Conservation (phyloP, 1,140 invertebrate species). For the Dreissena rostriformis region DNA sequence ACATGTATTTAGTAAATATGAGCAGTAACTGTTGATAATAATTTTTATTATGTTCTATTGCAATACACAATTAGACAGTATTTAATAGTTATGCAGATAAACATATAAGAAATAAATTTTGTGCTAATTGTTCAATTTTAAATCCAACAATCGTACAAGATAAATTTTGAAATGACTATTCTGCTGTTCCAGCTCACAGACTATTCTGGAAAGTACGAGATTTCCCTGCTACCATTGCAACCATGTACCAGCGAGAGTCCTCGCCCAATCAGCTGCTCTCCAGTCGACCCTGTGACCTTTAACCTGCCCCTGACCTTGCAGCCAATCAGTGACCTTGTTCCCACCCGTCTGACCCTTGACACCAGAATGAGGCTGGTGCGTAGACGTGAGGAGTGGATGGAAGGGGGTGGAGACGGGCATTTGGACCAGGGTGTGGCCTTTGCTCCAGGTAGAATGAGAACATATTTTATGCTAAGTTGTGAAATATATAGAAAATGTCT, state of each 20-base stretch:
- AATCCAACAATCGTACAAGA: neutral
- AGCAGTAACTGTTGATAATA: too few species aligned
- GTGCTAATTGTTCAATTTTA: neutral
- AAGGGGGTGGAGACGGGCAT: conserved; percentile 68
- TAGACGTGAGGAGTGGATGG: conserved; percentile 78
- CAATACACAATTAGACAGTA: too few species aligned
- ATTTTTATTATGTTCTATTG: too few species aligned
- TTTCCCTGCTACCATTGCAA: conserved; percentile 79
- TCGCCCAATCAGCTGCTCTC: conserved; percentile 75
- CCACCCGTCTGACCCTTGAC: conserved; percentile 77
- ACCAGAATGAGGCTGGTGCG: conserved; percentile 78
- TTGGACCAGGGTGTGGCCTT: conserved; percentile 74
- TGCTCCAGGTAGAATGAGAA: conserved; percentile 67
- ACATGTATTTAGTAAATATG: too few species aligned
- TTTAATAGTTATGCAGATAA: neutral
- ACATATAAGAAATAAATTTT: neutral
- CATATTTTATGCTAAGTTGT: too few species aligned
- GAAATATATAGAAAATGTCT: too few species aligned
- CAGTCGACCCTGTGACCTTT: conserved; percentile 77
- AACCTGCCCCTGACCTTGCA: conserved; percentile 80
- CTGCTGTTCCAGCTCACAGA: conserved; percentile 74
- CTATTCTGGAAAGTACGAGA: conserved; percentile 80
- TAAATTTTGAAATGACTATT: neutral
- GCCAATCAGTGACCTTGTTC: conserved; percentile 80
- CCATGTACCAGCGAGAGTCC: conserved; percentile 71